Evolutionary conservation across 2,888 invertebrate species (phyloP), one percentile per base, ranked within the genome.

Genomic region (Andrena hattorfiana): DNA sequence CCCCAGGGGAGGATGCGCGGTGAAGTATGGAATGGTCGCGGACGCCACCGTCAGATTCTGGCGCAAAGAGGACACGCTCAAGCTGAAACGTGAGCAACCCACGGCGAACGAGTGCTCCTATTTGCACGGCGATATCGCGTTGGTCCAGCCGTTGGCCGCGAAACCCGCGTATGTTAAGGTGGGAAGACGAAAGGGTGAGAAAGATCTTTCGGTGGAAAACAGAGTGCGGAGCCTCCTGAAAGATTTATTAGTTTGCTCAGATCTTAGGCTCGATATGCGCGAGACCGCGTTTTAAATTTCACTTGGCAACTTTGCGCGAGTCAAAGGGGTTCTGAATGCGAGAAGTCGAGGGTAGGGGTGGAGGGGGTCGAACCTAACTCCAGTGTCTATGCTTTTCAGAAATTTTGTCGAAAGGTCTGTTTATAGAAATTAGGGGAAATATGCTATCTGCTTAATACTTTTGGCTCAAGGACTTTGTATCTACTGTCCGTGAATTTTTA

Each of bases 31-130:
- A 16, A 30, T 28, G 8, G 64, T 84, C 10, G 51, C 59, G 32
- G 75, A 76, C 2, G 28, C 28, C 2, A 69, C 42, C 0, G 49
- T 64, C 13, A 54, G 51, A 20, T 81, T 83, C 51, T 68, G 73
- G 70, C 62, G 59, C 23, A 59, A n/a, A 3, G 76, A 82, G 60
- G 70, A 78, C 35, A 26, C 23, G 1, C 49, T 75, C 20, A 62
- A 20, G 32, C 2, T 67, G 59, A 62, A 56, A 72, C 63, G 73
- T 78, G 56, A 77, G 66, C 35, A 32, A 69, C 35, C 26, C 28
- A 10, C 13, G 42, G 32, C 32, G 32, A 32, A 8, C 32, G 32
- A 8, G 32, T 32, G 32, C 0, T 32, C 32, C 32, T 32, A 32
- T 32, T 32, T 32, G 32, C 32, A 32, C 32, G 32, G 42, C 16